Evolutionary conservation across 1,140 invertebrate species (phyloP).

Genomic region (Sipha flava): DNA sequence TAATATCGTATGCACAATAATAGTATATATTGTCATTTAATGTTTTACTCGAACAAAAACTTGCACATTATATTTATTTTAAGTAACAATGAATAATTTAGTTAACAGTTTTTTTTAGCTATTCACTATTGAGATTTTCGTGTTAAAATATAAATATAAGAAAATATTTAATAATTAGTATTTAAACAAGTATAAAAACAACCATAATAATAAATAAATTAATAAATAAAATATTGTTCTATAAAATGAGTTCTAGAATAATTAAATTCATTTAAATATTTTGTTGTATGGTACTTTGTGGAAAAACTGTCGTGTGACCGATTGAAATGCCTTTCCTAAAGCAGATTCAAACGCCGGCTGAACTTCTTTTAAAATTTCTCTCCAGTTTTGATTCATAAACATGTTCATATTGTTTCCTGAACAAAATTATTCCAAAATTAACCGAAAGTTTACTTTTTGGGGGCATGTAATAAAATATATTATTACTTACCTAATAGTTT

Average conservation of each 20-base stretch:
- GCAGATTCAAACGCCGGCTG: slow-evolving; percentile 45
- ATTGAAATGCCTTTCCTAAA: slow-evolving; percentile 45
- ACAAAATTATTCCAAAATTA: too few species aligned
- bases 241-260: not conserved
- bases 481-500: not conserved
- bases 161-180: too few species aligned
- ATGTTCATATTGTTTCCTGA: slow-evolving; percentile 46
- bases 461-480: not conserved
- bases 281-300: slow-evolving; percentile 42
- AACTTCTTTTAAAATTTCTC: slow-evolving; percentile 47
- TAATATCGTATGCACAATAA: too few species aligned
- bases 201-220: not conserved
- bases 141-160: too few species aligned
- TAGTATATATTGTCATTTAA: too few species aligned
- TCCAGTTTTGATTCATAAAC: slow-evolving; percentile 54
- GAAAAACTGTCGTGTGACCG: slow-evolving; percentile 46
- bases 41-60: too few species aligned
- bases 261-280: slow-evolving; percentile 12
- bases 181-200: not conserved
- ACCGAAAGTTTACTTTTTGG: too few species aligned
- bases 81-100: too few species aligned
- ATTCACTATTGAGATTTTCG: too few species aligned
- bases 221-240: not conserved
- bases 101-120: too few species aligned
- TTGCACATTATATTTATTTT: too few species aligned